A percentile compares a stretch with the other conserved stretches of the same genome.
These are phyloP conservation scores for Leptestheria dahalacensis DNA, from an alignment of 1,140 invertebrate species.

Conservation along the genomic window DNA sequence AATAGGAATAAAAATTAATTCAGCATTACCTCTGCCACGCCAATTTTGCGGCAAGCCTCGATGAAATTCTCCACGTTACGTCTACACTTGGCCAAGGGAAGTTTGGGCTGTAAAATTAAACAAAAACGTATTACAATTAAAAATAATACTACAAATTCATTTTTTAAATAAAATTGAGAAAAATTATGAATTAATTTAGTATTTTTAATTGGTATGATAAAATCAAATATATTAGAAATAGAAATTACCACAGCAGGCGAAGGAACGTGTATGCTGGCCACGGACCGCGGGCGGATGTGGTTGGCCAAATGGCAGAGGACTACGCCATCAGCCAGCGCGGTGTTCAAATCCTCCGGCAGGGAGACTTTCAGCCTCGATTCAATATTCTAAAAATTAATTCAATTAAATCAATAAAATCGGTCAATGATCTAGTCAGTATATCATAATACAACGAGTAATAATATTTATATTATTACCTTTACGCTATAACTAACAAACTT, in stretches of 20 bases:
- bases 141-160: background rate
- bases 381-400: constrained; percentile 68
- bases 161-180: background rate
- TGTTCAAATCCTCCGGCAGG: constrained; percentile 69
- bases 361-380: constrained; percentile 77
- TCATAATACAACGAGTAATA: too few relatives aligned
- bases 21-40: constrained; percentile 75
- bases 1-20: background rate
- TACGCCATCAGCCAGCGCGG: constrained; percentile 74
- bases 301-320: constrained; percentile 87
- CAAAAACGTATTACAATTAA: constrained; percentile 18
- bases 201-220: too few relatives aligned
- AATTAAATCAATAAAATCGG: constrained; percentile 20
- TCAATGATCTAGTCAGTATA: too few relatives aligned
- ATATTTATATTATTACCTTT: too few relatives aligned
- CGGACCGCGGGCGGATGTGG: constrained; percentile 70
- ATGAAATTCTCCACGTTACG: constrained; percentile 91
- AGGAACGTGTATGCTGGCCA: constrained; percentile 85
- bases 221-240: too few relatives aligned
- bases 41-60: constrained; percentile 80
- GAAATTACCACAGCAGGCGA: constrained; percentile 84
- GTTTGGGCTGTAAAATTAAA: constrained; percentile 57
- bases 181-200: constrained; percentile 12
- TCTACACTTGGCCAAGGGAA: constrained; percentile 81
- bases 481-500: too few relatives aligned